Conservation (phyloP, 2,888 invertebrate genomes). For the Spicauda simplicius region DNA sequence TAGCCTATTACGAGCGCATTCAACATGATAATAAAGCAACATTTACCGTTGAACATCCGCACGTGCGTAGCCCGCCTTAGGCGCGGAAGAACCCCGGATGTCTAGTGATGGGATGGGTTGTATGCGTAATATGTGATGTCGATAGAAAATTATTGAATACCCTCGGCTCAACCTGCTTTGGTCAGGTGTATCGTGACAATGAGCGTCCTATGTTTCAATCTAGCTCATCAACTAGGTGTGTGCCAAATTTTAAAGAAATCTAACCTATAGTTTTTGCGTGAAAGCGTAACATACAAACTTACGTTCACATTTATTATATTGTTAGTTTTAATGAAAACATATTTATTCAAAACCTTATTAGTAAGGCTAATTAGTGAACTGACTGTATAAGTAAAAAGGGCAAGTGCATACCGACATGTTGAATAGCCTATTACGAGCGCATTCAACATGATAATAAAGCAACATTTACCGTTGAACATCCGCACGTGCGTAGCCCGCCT, state of each 20-base stretch:
- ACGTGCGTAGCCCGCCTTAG: slow-evolving; percentile 18
- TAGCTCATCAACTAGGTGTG: no score
- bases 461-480: slow-evolving; percentile 26
- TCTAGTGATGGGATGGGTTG: slow-evolving; percentile 10
- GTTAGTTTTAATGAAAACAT: no score
- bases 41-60: slow-evolving; percentile 28
- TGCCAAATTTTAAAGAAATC: no score
- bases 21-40: slow-evolving; percentile 20
- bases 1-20: not conserved
- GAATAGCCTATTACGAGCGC: not conserved
- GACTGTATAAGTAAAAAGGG: not conserved
- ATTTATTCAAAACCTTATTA: no score
- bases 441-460: slow-evolving; percentile 20
- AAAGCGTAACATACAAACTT: no score
- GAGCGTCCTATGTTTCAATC: no score
- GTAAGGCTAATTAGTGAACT: not conserved
- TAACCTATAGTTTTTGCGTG: no score
- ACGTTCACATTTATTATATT: no score
- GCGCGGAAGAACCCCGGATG: slow-evolving; percentile 23
- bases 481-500: slow-evolving; percentile 19
- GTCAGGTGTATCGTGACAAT: no score
- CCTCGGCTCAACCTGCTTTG: no score
- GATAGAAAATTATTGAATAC: not conserved
- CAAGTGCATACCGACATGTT: not conserved
- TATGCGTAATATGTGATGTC: not conserved